These are phyloP conservation scores for Xiphias gladius DNA, from an alignment of 2,113 vertebrate genomes.

Conservation along the genomic window DNA sequence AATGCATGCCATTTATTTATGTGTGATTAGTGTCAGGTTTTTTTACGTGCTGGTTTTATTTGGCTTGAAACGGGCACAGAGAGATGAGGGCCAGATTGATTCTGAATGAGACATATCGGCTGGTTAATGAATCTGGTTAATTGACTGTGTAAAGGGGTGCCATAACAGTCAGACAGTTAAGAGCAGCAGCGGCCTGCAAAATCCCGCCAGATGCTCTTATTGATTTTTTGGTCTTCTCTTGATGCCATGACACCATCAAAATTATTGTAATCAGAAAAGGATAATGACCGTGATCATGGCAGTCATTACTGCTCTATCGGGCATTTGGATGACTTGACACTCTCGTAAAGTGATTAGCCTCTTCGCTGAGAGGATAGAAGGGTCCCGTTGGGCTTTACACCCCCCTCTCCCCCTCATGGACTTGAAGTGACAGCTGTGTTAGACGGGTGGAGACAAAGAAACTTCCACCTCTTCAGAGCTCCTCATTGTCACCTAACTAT, in stretches of 20 bases:
- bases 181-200: conserved; percentile 41
- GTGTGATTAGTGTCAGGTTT: conserved; percentile 78
- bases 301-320: conserved; percentile 64
- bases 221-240: conserved; percentile 75
- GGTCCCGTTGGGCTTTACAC: conserved; percentile 50
- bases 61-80: conserved; percentile 70
- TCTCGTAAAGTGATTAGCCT: conserved; percentile 74
- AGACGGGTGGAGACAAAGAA: conserved; percentile 49
- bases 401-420: conserved; percentile 23
- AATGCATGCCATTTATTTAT: conserved; percentile 75
- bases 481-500: conserved; percentile 36
- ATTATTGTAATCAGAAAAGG: conserved; percentile 60
- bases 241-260: conserved; percentile 58
- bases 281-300: conserved; percentile 59
- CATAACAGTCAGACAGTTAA: conserved; percentile 62
- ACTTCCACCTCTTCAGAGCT: no score
- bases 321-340: conserved; percentile 61
- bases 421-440: conserved; percentile 36
- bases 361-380: conserved; percentile 30
- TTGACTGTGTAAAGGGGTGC: conserved; percentile 80
- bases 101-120: conserved; percentile 77
- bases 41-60: conserved; percentile 71
- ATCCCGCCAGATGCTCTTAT: conserved; percentile 65
- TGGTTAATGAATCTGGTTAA: conserved; percentile 84
- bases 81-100: conserved; percentile 80